Evolutionary conservation across 2,113 vertebrate genomes (phyloP), one percentile per base, ranked within the genome.

Genomic region (Syngnathoides biaculeatus): DNA sequence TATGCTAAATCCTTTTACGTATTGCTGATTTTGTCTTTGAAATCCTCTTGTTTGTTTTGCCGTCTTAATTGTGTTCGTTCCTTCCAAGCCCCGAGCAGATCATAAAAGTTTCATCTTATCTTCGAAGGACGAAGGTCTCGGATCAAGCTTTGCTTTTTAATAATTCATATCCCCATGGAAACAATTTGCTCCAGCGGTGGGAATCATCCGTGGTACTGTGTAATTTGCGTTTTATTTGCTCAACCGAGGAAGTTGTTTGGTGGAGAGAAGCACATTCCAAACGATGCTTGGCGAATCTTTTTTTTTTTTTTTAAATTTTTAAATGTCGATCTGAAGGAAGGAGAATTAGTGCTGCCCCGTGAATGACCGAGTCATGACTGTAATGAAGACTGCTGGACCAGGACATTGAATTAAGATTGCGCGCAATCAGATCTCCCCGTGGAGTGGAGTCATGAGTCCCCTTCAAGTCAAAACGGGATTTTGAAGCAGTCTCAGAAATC

Each of bases 91-190:
- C 69, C 27, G 1, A 64, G 71, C 78, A 79, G 22, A 66, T 76
- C 58, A 77, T 84, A 80, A 68, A 73, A 74, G 52, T 78, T 75
- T 69, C 53, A 70, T 84, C 65, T 75, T 42, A 72, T 74, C 64
- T 75, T 24, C 26, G 57, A 67, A 67, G 39, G 63, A 72, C 3
- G 17, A 38, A 15, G 56, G 43, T 45, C 69, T 68, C 39, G n/a
- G 47, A 71, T 68, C 70, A 71, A 77, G 68, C 57, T 67, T 20
- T 10, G 64, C 27, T 20, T 79, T 67, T 30, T 48, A 78, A 68
- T 63, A 72, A 80, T 75, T 77, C 69, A 65, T 67, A 68, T 84
- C 75, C 77, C 85, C 62, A 48, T 79, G 72, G 79, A 79, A 82
- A 64, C 67, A 40, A 63, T 72, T 39, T 1, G 47, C 55, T 55